Base-by-base conservation (phyloP, 2,113 vertebrate genomes). In the Cercopithecus mona region DNA sequence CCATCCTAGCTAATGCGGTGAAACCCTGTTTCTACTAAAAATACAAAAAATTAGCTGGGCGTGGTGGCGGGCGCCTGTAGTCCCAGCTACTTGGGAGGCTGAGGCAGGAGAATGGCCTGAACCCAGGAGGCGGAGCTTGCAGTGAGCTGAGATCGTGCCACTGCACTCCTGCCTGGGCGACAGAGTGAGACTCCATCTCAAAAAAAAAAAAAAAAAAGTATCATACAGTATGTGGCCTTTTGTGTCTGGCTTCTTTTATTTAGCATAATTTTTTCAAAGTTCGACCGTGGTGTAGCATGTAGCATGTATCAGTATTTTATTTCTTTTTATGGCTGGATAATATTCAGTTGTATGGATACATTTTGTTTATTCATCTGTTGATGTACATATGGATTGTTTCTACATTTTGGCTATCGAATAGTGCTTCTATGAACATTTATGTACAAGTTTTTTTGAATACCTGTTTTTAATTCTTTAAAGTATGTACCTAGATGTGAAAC, bases 401-500 rank as follows among this genome's bases (percentile, higher is more conserved):
- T 38, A 7, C 23, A 38, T 57, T 93, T 48, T 32, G 25, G 14
- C 45, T 95, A 8, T 59, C 79, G 18, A 84, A 57, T 79, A 85
- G 45, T 88, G 40, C n/a, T 92, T 25, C 40, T 90, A 3, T 83
- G 57, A 93, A 76, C 30, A 70, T 91, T 89, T 11, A 32, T 35
- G 50, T 52, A 70, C 27, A 61, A 30, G 57, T 45, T 92, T 87
- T 92, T 83, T n/a, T 78, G 45, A 59, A 59, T 32, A 70, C 48
- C 57, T 75, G 40, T 78, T 89, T 96, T 61, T 18, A 40, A 22
- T 73, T 92, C 50, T 83, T 92, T 57, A 12, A 68, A 40, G 32
- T 93, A 40, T 64, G 48, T 85, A 84, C 43, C 10, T 96, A 80
- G 16, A 79, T 83, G n/a, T 94, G 66, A 81, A 78, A 70, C 92